These are phyloP conservation scores for Patagioenas fasciata DNA, from an alignment of 2,113 vertebrate species.

Conservation along the genomic window DNA sequence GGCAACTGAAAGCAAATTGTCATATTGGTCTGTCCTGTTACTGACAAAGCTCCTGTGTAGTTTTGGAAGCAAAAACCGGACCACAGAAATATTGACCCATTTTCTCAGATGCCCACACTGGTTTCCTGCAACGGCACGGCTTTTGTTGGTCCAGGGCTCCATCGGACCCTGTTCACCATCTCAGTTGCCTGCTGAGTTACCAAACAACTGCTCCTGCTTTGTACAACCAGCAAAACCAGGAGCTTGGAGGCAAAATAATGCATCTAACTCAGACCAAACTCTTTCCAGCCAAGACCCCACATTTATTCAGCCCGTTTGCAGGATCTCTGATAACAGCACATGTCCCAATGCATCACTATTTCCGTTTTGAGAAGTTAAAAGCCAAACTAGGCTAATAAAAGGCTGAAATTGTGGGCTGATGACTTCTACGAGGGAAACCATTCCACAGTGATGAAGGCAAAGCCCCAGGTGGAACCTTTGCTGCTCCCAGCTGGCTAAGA, in stretches of 20 bases:
- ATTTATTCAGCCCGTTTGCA: neutral
- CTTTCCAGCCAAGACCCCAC: neutral
- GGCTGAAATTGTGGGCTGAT: neutral
- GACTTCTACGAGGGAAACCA: neutral
- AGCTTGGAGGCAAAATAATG: neutral
- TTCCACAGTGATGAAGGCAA: neutral
- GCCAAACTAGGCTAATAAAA: neutral
- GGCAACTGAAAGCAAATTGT: neutral
- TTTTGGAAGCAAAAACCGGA: neutral
- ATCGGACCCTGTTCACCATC: too few species aligned
- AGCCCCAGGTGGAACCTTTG: neutral
- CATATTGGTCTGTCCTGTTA: fast-evolving
- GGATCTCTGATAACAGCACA: neutral
- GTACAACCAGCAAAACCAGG: fast-evolving
- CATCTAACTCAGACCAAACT: too few species aligned
- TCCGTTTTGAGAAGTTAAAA: neutral
- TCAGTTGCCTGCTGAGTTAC: neutral
- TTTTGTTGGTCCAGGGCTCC: neutral
- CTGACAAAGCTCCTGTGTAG: fast-evolving
- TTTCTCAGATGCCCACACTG: neutral
- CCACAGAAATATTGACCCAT: neutral
- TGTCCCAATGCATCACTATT: neutral
- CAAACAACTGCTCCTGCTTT: neutral
- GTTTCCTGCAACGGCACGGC: neutral
- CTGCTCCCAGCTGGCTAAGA: neutral